Evolutionary conservation across 2,113 vertebrate species (phyloP), one percentile per base, ranked within the genome.

Genomic region (Jaculus jaculus): DNA sequence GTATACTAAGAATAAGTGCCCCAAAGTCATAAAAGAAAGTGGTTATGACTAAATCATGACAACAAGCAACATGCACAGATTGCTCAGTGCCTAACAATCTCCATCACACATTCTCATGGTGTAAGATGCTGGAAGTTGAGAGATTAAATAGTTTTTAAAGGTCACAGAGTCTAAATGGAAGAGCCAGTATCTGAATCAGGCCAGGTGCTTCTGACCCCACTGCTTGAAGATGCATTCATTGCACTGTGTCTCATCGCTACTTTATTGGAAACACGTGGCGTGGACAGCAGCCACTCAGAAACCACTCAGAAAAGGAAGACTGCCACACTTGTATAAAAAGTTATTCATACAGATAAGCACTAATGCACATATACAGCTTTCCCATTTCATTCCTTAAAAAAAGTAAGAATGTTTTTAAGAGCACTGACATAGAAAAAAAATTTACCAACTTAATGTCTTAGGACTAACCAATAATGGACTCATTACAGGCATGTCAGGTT

Each of bases 331-430:
- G 8, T 15, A 7, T 83, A 66, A 69, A 90, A 89, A 39, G 65
- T 28, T 5, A 1, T 75, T 66, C 32, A 90, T n/a, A 10, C 20
- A 84, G 23, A 87, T 9, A 92, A 92, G 51, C 28, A 47, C 7
- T 85, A 86, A 89, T 54, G 54, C 24, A 51, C 26, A 39, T 75
- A 42, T 66, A 23, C 24, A 23, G 18, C 15, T 91, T 84, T 32
- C 58, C 73, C 73, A 7, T 89, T 51, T 18, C 82, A 11, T 79
- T 92, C 26, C 54, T 84, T 5, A 68, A 63, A 73, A 63, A 73
- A 13, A 85, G 28, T 51, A 75, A 85, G 90, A 71, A 58, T 71
- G 26, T 42, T 85, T 65, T 80, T 87, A 89, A 92, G 47, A n/a
- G 24, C 13, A 81, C 3, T 77, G 69, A 82, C 34, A 75, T 3